Evolutionary conservation across 2,113 vertebrate species (phyloP).

Genomic region (Candoia aspera): DNA sequence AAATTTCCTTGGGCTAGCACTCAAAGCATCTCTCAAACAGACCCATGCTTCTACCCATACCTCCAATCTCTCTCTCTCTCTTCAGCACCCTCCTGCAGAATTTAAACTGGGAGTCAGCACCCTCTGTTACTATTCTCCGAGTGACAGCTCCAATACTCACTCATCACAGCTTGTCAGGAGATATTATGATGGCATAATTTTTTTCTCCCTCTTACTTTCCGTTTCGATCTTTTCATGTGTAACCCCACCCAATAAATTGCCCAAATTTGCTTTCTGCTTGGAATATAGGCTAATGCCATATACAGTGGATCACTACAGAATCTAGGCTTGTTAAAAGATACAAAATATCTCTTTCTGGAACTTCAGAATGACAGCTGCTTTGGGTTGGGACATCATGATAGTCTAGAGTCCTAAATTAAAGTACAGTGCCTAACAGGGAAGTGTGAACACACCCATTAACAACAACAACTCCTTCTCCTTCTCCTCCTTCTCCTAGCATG

Average conservation of each 20-base stretch:
- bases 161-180: neutral
- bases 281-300: neutral
- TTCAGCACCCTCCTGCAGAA: neutral
- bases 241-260: neutral
- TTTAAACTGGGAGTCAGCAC: neutral
- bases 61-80: neutral
- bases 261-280: neutral
- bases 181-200: neutral
- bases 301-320: neutral
- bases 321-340: too few relatives aligned
- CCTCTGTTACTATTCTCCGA: neutral
- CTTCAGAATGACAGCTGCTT: neutral
- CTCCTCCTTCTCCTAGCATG: too few relatives aligned
- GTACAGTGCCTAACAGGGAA: neutral
- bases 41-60: neutral
- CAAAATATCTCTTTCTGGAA: too few relatives aligned
- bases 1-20: neutral
- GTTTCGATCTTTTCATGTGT: neutral
- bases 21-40: neutral
- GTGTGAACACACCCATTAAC: neutral
- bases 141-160: neutral
- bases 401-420: neutral
- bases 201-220: neutral
- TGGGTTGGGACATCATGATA: neutral
- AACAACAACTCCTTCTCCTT: too few relatives aligned